A percentile compares a stretch with the other conserved stretches of the same genome.
These are phyloP conservation scores for Trissoscelio sp. DNA, from an alignment of 2,888 invertebrate genomes.

Conservation along the genomic window DNA sequence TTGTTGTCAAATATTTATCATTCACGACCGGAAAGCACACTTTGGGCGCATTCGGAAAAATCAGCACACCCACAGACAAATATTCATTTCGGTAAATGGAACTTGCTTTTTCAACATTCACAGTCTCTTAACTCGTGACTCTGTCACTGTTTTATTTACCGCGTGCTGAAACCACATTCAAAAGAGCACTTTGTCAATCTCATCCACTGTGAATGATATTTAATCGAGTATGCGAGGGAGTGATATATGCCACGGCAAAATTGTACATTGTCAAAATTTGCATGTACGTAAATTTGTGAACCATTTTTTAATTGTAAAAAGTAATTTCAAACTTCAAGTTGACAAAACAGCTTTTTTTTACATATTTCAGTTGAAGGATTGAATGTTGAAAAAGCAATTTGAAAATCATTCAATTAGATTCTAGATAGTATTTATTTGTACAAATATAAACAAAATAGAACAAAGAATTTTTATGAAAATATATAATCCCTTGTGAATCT, in stretches of 20 bases:
- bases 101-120: conserved; percentile 41
- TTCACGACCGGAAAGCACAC: conserved; percentile 3
- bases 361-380: too few species aligned
- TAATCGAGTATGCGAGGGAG: conserved; percentile 44
- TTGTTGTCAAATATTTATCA: not conserved
- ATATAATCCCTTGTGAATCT: too few species aligned
- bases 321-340: too few species aligned
- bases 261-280: conserved; percentile 41
- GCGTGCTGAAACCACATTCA: conserved; percentile 45
- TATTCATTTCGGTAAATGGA: conserved; percentile 42
- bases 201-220: conserved; percentile 50
- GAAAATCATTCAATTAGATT: too few species aligned
- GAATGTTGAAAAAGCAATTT: too few species aligned
- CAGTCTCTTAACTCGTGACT: conserved; percentile 46
- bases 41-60: conserved; percentile 7
- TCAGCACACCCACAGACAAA: conserved; percentile 17
- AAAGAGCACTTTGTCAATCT: conserved; percentile 63
- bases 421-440: too few species aligned
- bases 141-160: conserved; percentile 49
- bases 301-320: too few species aligned
- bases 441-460: too few species aligned
- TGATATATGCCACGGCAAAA: conserved; percentile 31
- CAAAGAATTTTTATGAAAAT: too few species aligned
- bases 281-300: not conserved
- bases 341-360: too few species aligned